phyloP scores from a whole-genome alignment of 2,797 vertebrate species.

The Acanthurus leucopareius region DNA sequence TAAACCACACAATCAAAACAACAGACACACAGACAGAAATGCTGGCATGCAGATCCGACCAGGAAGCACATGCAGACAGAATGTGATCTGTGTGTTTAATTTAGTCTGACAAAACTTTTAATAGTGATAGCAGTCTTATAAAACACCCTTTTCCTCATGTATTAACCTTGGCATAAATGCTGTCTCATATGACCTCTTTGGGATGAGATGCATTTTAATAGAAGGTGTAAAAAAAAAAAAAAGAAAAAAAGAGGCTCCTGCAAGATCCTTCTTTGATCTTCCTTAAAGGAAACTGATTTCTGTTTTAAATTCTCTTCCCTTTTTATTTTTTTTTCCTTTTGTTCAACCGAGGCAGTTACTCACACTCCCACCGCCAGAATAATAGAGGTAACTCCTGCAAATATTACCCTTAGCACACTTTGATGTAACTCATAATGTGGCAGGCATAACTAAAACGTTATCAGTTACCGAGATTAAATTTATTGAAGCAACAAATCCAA shows the following conservation, averaged over 20 bases:
- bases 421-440: conserved; percentile 15
- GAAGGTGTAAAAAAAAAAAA: conserved; percentile 32
- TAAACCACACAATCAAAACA: conserved; percentile 8
- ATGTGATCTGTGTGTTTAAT: conserved; percentile 35
- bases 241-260: conserved; percentile 18
- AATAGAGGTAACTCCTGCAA: conserved; percentile 19
- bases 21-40: conserved; percentile 6
- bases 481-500: conserved; percentile 18
- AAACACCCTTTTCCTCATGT: conserved; percentile 24
- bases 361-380: conserved; percentile 20
- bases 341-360: conserved; percentile 30
- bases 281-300: conserved; percentile 27
- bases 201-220: conserved; percentile 51
- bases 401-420: conserved; percentile 11
- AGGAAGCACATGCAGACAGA: not conserved
- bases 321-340: conserved; percentile 14
- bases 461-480: conserved; percentile 23
- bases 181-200: conserved; percentile 39
- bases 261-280: conserved; percentile 58
- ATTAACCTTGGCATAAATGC: conserved; percentile 42
- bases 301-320: not conserved
- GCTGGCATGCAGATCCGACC: conserved; percentile 17
- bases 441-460: conserved; percentile 35
- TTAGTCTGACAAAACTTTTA: conserved; percentile 47
- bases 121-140: conserved; percentile 30